These are phyloP conservation scores for Pocillopora damicornis DNA, from an alignment of 64 coral and sea anemone genomes.

Conservation along the genomic window DNA sequence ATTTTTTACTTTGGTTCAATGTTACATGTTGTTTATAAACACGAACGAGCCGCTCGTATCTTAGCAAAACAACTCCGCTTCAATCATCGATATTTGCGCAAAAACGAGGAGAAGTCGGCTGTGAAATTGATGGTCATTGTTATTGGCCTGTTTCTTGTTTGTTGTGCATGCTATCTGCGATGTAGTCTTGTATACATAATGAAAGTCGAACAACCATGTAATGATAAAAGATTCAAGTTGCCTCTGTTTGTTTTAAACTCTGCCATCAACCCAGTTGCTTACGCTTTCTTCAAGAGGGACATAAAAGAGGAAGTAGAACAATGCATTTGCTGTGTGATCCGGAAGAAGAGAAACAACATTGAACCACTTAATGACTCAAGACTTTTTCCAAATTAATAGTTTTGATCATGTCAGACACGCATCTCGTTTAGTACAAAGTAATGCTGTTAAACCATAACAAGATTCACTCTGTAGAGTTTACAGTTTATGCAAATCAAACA, in stretches of 20 bases:
- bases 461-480: too few species aligned
- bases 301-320: background rate
- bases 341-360: background rate
- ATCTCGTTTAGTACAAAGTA: too few species aligned
- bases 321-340: background rate
- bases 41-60: background rate
- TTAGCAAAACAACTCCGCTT: background rate
- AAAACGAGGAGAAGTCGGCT: background rate
- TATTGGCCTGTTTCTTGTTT: background rate
- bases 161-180: background rate
- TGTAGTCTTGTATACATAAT: background rate
- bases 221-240: background rate
- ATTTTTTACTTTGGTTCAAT: slow-evolving; percentile 6
- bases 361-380: too few species aligned
- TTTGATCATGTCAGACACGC: too few species aligned
- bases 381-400: too few species aligned
- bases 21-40: background rate
- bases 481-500: too few species aligned
- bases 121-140: background rate
- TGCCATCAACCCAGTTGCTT: background rate
- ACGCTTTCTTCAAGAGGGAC: background rate
- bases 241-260: slow-evolving; percentile 21
- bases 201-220: background rate
- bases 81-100: background rate
- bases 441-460: too few species aligned